phyloP scores from a whole-genome alignment of 1,140 invertebrate genomes.

The Tetramorium alpestre region DNA sequence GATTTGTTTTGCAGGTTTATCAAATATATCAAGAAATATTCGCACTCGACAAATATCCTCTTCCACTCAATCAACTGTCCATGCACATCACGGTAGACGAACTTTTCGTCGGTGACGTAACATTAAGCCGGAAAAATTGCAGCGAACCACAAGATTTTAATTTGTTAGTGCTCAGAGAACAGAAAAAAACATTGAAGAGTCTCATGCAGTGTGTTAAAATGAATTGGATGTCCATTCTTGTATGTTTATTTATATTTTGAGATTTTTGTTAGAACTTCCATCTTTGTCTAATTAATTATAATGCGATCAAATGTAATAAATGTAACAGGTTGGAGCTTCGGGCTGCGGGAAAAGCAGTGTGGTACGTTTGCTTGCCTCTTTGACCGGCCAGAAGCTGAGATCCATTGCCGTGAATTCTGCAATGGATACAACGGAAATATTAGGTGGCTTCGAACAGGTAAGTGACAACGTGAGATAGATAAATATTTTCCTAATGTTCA shows the following conservation, averaged over 20 bases:
- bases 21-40: conserved; percentile 88
- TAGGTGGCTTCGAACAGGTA: conserved; percentile 98
- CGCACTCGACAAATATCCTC: conserved; percentile 83
- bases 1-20: conserved; percentile 83
- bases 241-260: conserved; percentile 83
- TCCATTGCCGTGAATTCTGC: conserved; percentile 95
- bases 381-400: conserved; percentile 91
- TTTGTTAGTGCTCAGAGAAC: conserved; percentile 89
- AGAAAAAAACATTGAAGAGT: conserved; percentile 89
- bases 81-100: conserved; percentile 85
- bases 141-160: conserved; percentile 83
- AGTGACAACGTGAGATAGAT: conserved; percentile 76
- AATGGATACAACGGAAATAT: conserved; percentile 97
- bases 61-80: conserved; percentile 83
- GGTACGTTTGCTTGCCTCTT: conserved; percentile 91
- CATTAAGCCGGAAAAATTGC: conserved; percentile 80
- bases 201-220: conserved; percentile 94
- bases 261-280: neutral
- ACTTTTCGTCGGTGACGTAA: conserved; percentile 88
- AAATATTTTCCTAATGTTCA: neutral
- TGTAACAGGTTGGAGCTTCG: conserved; percentile 89
- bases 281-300: neutral
- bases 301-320: neutral
- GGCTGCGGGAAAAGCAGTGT: conserved; percentile 94
- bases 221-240: conserved; percentile 97